These are phyloP conservation scores for Odontocerum albicorne DNA, from an alignment of 2,888 invertebrate genomes.

Conservation along the genomic window DNA sequence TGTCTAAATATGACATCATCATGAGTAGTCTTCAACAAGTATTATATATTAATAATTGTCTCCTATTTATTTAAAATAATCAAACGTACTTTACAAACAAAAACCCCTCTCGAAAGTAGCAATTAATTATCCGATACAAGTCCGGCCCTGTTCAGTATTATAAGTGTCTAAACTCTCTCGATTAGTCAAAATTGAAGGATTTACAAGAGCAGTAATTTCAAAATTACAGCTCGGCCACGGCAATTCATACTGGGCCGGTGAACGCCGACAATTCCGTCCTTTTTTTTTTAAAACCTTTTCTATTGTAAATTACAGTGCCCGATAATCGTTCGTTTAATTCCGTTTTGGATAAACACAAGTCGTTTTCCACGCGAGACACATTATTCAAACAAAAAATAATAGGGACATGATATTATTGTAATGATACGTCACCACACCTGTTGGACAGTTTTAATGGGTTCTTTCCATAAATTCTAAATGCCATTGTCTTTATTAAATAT, in stretches of 20 bases:
- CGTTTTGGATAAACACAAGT: constrained; percentile 16
- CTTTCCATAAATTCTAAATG: too few species aligned
- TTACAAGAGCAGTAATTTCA: constrained; percentile 30
- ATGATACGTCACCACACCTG: constrained; percentile 11
- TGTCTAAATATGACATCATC: too few species aligned
- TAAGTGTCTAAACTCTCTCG: constrained; percentile 27
- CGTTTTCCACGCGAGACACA: constrained; percentile 29
- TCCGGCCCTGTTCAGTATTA: constrained; percentile 19
- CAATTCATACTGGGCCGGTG: background rate
- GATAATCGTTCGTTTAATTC: constrained; percentile 33
- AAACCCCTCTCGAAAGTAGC: too few species aligned
- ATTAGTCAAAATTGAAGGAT: constrained; percentile 28
- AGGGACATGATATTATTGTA: constrained; percentile 9
- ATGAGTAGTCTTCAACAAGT: too few species aligned
- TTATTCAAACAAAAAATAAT: constrained; percentile 22
- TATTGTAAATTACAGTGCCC: constrained; percentile 33
- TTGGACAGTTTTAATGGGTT: too few species aligned
- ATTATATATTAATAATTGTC: too few species aligned
- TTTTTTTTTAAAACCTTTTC: constrained; percentile 1
- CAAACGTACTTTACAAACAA: too few species aligned
- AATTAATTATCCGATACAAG: too few species aligned
- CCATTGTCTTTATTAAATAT: too few species aligned
- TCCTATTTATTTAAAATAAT: too few species aligned
- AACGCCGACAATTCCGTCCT: background rate
- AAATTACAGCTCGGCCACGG: constrained; percentile 22